Base-by-base conservation (phyloP, 2,888 invertebrate genomes). In the Abrostola tripartita region DNA sequence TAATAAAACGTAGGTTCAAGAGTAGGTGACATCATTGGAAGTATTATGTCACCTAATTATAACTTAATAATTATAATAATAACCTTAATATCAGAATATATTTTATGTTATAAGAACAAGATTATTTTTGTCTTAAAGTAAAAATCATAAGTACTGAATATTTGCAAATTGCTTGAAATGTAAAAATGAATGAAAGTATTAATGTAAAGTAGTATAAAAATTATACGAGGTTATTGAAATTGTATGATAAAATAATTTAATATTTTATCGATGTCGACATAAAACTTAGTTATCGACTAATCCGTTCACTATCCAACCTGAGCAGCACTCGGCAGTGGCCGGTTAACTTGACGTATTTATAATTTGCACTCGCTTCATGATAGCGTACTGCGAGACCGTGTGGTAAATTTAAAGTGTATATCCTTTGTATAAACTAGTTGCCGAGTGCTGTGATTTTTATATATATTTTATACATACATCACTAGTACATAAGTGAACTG, bases 401-500 rank as follows among this genome's bases (percentile, higher is more conserved):
- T 75, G 57, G 67, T 72, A 68, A 68, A 65, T 71, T 71, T 63
- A 9, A 65, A 74, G 73, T 76, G 78, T 55, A 65, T 41, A 44
- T 73, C 51, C 49, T 69, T 62, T 35, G 68, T 63, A 61, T 63
- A 61, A 44, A 71, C 41, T 65, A 62, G 37, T 71, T 78, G 44
- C 51, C 52, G 57, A 71, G 65, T 74, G 74, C 70, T 78, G 79
- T 81, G 78, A 77, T 79, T 79, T 74, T 76, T 74, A 58, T 60
- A 78, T 60, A 68, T 68, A 77, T 83, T 84, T 79, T 85, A 75
- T 83, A 81, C 67, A 64, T 72, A 77, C 49, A 65, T 68, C 8
- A 71, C 52, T 82, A 80, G 75, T 82, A 75, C 52, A 67, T 89
- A 89, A 88, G 89, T 90, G 84, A 81, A 87, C 80, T 85, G 89